These are phyloP conservation scores for Nemotelus nigrinus DNA, from an alignment of 2,888 invertebrate genomes.

Conservation along the genomic window DNA sequence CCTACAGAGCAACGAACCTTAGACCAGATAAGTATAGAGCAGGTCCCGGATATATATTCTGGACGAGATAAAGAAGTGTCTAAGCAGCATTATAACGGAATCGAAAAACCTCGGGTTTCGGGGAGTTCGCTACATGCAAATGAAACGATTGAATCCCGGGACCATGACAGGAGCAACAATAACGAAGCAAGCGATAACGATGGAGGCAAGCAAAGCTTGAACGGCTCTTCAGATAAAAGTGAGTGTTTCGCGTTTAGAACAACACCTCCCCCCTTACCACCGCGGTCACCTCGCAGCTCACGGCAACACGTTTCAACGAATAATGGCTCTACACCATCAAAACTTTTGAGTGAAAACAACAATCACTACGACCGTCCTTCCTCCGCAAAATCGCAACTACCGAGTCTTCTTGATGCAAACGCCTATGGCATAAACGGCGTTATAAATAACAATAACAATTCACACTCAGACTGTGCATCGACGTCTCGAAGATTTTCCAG, in stretches of 20 bases:
- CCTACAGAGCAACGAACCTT: not conserved
- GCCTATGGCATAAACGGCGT: not conserved
- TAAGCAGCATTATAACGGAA: not conserved
- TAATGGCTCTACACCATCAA: not conserved
- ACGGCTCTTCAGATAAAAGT: conserved; percentile 15
- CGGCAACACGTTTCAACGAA: conserved; percentile 15
- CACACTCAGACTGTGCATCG: conserved; percentile 26
- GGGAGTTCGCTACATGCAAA: conserved; percentile 22
- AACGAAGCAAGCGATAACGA: not conserved
- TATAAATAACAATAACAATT: conserved; percentile 16
- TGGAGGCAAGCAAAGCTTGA: not conserved
- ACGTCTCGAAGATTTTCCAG: not conserved
- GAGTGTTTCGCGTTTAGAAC: not conserved
- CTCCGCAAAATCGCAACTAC: conserved; percentile 5
- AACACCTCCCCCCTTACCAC: conserved; percentile 10
- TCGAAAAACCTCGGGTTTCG: not conserved
- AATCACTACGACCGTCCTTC: conserved; percentile 28
- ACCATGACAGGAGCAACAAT: not conserved
- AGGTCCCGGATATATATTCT: not conserved
- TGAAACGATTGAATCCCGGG: conserved; percentile 26
- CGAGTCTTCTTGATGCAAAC: not conserved
- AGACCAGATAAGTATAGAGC: not conserved
- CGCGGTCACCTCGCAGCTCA: not conserved
- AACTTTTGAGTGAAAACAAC: not conserved
- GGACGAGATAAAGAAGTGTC: not conserved